A percentile compares a stretch with the other conserved stretches of the same genome.
Conservation (phyloP, 2,888 invertebrate species). For the Luperina testacea region DNA sequence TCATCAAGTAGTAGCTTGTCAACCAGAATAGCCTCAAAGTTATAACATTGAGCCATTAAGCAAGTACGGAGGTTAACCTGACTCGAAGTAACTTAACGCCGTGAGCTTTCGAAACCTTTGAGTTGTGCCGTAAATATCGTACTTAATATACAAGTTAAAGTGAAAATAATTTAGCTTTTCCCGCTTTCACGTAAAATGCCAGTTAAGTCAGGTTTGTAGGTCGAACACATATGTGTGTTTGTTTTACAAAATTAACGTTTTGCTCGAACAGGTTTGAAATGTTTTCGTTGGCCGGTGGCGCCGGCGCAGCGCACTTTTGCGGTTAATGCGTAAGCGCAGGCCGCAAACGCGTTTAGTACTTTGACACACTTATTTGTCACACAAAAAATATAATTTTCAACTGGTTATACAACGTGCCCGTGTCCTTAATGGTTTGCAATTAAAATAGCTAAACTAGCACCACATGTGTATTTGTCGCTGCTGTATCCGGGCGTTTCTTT, state of each 20-base stretch:
- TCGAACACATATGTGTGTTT: slow-evolving; percentile 76
- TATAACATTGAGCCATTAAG: slow-evolving; percentile 35
- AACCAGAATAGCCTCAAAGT: slow-evolving; percentile 17
- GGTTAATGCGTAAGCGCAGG: slow-evolving; percentile 83
- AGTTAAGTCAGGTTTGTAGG: slow-evolving; percentile 76
- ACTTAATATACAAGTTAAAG: slow-evolving; percentile 67
- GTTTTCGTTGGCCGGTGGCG: slow-evolving; percentile 79
- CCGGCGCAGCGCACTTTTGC: slow-evolving; percentile 77
- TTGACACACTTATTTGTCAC: slow-evolving; percentile 83
- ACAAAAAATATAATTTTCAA: slow-evolving; percentile 60
- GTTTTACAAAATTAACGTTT: slow-evolving; percentile 84
- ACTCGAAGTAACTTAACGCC: slow-evolving; percentile 40
- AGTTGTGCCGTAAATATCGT: slow-evolving; percentile 50
- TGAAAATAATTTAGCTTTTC: slow-evolving; percentile 80
- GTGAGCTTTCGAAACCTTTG: slow-evolving; percentile 47
- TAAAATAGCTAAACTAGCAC: slow-evolving; percentile 59
- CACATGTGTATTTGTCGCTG: slow-evolving; percentile 20
- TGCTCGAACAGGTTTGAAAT: slow-evolving; percentile 81
- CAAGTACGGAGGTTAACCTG: slow-evolving; percentile 23
- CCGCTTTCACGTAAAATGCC: slow-evolving; percentile 78
- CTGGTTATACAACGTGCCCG: slow-evolving; percentile 56
- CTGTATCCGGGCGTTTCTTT: slow-evolving; percentile 42
- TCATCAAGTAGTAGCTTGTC: background rate
- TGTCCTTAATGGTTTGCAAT: slow-evolving; percentile 55
- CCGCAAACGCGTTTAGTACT: slow-evolving; percentile 82